Conservation (phyloP, 2,797 vertebrate genomes). For the Sebastes alutus region DNA sequence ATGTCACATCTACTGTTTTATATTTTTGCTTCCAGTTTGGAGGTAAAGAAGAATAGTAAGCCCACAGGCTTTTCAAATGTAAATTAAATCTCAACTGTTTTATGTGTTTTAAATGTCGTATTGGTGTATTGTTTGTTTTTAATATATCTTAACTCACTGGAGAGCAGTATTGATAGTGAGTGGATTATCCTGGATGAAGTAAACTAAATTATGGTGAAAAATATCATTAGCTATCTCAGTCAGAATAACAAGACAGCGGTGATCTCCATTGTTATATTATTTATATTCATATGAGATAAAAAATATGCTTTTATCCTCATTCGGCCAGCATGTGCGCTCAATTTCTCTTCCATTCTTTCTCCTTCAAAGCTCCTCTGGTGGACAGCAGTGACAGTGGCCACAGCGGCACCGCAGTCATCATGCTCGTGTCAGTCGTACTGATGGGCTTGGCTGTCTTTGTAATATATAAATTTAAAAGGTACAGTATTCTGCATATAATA, state of each 20-base stretch:
- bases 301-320: not conserved
- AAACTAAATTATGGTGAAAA: not conserved
- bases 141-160: not conserved
- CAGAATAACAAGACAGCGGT: not conserved
- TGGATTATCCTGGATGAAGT: not conserved
- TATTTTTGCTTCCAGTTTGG: not conserved
- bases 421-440: slow-evolving; percentile 92
- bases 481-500: slow-evolving; percentile 30
- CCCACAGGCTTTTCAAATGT: not conserved
- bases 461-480: slow-evolving; percentile 97
- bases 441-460: slow-evolving; percentile 90
- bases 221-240: not conserved
- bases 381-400: slow-evolving; percentile 87
- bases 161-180: not conserved
- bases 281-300: not conserved
- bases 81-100: not conserved
- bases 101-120: not conserved
- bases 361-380: slow-evolving; percentile 86
- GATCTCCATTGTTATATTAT: not conserved
- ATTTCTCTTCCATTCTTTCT: slow-evolving; percentile 31
- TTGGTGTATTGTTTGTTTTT: not conserved
- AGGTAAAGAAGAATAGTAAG: not conserved
- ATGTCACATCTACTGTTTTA: too few relatives aligned
- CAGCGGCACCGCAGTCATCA: slow-evolving; percentile 92
- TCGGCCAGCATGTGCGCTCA: slow-evolving; percentile 15